phyloP scores from a whole-genome alignment of 2,113 vertebrate genomes.

The Strix uralensis region DNA sequence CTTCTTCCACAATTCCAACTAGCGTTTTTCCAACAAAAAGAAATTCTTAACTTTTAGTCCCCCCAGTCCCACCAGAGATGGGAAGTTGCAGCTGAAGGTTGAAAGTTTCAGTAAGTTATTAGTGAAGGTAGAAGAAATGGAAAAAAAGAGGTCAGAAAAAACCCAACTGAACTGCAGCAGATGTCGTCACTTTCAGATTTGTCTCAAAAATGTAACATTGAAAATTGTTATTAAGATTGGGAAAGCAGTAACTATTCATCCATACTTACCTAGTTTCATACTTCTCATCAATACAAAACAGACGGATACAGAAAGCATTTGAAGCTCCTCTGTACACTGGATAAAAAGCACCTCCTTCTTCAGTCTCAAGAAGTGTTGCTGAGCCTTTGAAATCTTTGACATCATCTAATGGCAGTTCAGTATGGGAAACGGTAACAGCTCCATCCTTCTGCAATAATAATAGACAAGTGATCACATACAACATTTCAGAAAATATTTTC shows the following conservation, averaged over 20 bases:
- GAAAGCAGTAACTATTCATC: neutral
- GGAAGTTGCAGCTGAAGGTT: neutral
- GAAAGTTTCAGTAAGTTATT: neutral
- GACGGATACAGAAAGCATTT: slow-evolving; percentile 80
- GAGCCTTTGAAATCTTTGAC: neutral
- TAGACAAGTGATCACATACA: neutral
- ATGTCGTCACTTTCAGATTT: neutral
- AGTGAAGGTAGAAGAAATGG: neutral
- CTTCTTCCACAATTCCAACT: neutral
- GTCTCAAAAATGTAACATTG: neutral
- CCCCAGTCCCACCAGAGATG: neutral
- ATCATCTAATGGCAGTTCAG: neutral
- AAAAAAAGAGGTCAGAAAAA: neutral
- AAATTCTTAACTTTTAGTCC: neutral
- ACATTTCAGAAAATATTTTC: neutral
- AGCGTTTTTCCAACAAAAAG: neutral
- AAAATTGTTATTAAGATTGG: neutral
- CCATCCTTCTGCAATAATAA: slow-evolving; percentile 28
- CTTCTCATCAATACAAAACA: slow-evolving; percentile 82
- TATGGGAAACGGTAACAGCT: fast-evolving
- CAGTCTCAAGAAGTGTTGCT: neutral
- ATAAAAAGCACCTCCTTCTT: neutral
- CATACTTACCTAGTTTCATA: slow-evolving; percentile 80
- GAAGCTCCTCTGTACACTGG: slow-evolving; percentile 44
- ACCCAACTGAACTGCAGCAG: neutral